Conservation (phyloP, 2,113 vertebrate species). For the Sapajus apella region DNA sequence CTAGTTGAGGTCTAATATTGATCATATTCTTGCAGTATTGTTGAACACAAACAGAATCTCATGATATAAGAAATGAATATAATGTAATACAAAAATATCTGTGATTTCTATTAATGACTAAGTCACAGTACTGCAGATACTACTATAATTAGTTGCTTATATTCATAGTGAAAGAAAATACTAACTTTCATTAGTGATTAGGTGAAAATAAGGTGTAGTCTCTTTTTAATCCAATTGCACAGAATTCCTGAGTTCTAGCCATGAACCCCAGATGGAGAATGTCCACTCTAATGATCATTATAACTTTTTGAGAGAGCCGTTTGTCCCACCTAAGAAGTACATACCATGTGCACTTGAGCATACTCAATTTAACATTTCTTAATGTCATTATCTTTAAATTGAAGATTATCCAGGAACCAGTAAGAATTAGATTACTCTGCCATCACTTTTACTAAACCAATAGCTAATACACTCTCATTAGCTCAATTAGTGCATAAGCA, state of each 20-base stretch:
- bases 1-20: not conserved
- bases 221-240: conserved; percentile 8
- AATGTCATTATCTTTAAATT: conserved; percentile 53
- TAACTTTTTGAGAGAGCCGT: not conserved
- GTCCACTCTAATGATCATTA: not conserved
- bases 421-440: conserved; percentile 57
- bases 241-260: conserved; percentile 15
- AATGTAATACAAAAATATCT: conserved; percentile 29
- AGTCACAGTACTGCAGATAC: not conserved
- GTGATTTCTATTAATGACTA: conserved; percentile 9
- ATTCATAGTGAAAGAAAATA: conserved; percentile 31
- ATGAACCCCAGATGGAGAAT: not conserved
- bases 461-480: conserved; percentile 69
- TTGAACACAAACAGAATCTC: not conserved
- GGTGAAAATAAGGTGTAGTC: not conserved
- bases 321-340: not conserved
- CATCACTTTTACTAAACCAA: conserved; percentile 58
- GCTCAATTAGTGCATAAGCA: conserved; percentile 54
- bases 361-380: conserved; percentile 50
- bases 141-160: conserved; percentile 10
- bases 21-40: not conserved
- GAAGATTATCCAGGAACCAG: conserved; percentile 41
- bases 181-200: conserved; percentile 12
- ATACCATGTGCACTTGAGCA: not conserved
- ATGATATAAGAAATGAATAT: not conserved